These are phyloP conservation scores for Tragelaphus strepsiceros DNA, from an alignment of 2,113 vertebrate genomes.

Conservation along the genomic window DNA sequence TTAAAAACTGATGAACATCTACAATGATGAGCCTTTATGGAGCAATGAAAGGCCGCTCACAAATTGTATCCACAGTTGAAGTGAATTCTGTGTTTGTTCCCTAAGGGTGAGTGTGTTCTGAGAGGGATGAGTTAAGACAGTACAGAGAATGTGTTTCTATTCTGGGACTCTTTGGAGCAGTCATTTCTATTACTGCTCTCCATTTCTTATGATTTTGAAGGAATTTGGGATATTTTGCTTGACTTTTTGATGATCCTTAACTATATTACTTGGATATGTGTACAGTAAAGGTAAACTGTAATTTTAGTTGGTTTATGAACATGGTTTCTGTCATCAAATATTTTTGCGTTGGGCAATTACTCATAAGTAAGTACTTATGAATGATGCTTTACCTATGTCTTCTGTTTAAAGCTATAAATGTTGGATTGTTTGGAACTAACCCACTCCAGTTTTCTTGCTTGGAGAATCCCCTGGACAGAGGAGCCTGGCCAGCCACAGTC, in stretches of 20 bases:
- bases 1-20: constrained; percentile 52
- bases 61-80: constrained; percentile 24
- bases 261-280: neutral
- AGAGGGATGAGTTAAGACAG: neutral
- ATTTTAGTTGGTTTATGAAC: neutral
- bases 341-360: neutral
- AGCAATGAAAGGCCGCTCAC: constrained; percentile 62
- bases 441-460: neutral
- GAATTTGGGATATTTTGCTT: neutral
- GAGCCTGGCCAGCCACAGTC: neutral
- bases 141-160: neutral
- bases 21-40: constrained; percentile 44
- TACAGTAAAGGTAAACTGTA: neutral
- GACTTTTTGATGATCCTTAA: constrained; percentile 11
- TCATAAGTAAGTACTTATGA: neutral
- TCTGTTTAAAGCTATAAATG: neutral
- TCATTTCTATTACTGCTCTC: neutral
- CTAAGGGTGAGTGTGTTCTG: constrained; percentile 3
- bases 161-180: neutral
- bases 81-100: constrained; percentile 53
- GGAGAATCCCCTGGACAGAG: neutral
- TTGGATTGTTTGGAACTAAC: neutral
- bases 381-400: neutral
- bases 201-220: constrained; percentile 19
- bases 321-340: neutral